phyloP scores from a whole-genome alignment of 2,888 invertebrate species.

The Dasypogon diadema region DNA sequence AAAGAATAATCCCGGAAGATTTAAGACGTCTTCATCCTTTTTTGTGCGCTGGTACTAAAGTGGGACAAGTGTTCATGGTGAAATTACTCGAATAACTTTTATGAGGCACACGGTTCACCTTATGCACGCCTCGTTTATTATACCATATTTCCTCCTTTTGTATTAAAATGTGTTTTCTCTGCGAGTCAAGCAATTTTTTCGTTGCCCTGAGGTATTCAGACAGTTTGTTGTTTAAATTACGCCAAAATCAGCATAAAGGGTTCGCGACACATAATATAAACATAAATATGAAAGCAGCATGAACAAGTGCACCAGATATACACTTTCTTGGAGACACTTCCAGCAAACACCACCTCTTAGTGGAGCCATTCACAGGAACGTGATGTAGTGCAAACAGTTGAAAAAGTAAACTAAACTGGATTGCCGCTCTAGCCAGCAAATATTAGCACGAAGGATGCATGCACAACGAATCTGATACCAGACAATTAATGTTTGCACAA shows the following conservation, averaged over 20 bases:
- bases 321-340: conserved; percentile 21
- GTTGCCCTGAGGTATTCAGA: not conserved
- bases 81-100: conserved; percentile 3
- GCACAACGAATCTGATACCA: conserved; percentile 26
- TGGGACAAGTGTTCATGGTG: conserved; percentile 22
- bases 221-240: conserved; percentile 32
- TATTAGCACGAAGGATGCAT: conserved; percentile 33
- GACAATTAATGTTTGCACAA: conserved; percentile 37
- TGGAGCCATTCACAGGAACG: conserved; percentile 14
- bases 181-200: not conserved
- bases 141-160: conserved; percentile 9
- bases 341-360: conserved; percentile 8
- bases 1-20: conserved; percentile 15
- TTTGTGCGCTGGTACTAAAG: not conserved
- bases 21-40: not conserved
- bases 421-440: conserved; percentile 24
- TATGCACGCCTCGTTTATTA: not conserved
- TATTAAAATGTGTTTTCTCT: not conserved
- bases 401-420: conserved; percentile 38
- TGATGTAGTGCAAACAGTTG: conserved; percentile 31
- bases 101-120: conserved; percentile 2
- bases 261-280: conserved; percentile 27
- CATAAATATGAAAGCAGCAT: conserved; percentile 5
- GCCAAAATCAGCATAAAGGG: conserved; percentile 19
- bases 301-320: not conserved